Evolutionary conservation across 30 jellyfish, hydroid and myxozoan genomes (phyloP).

Genomic region (Mastigias papua): DNA sequence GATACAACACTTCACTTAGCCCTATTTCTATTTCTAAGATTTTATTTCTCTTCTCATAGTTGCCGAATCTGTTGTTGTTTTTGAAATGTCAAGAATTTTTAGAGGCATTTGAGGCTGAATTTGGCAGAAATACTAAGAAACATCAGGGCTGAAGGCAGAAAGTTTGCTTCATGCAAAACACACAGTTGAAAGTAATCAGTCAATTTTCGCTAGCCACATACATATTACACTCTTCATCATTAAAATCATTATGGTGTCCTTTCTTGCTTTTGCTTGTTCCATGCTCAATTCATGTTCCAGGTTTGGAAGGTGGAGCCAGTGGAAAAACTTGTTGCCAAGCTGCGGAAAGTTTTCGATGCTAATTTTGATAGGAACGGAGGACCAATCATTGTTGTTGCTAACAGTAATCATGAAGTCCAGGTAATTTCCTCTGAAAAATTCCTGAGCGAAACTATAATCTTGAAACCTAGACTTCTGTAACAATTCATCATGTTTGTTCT

Average conservation of each 20-base stretch:
- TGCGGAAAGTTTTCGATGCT: constrained; percentile 77
- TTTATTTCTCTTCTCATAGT: too few species aligned
- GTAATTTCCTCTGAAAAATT: constrained; percentile 4
- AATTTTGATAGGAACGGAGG: constrained; percentile 9
- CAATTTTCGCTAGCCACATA: too few species aligned
- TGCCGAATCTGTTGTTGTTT: too few species aligned
- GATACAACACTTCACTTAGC: too few species aligned
- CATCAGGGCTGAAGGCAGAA: too few species aligned
- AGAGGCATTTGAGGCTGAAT: too few species aligned
- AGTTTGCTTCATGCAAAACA: too few species aligned
- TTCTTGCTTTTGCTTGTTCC: background rate
- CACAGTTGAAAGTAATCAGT: too few species aligned
- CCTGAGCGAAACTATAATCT: background rate
- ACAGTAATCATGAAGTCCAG: constrained; percentile 68
- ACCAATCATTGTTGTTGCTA: constrained; percentile 69
- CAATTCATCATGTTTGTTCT: background rate
- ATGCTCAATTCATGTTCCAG: constrained; percentile 16
- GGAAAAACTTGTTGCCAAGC: constrained; percentile 63
- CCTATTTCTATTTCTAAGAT: too few species aligned
- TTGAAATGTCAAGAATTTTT: too few species aligned
- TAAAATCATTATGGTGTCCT: background rate
- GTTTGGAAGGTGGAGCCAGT: constrained; percentile 82
- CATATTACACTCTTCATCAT: background rate
- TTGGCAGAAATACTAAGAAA: too few species aligned
- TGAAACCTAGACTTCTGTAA: background rate